Evolutionary conservation across 2,113 vertebrate genomes (phyloP), one percentile per base, ranked within the genome.

Genomic region (Gallinago paraguaiae): DNA sequence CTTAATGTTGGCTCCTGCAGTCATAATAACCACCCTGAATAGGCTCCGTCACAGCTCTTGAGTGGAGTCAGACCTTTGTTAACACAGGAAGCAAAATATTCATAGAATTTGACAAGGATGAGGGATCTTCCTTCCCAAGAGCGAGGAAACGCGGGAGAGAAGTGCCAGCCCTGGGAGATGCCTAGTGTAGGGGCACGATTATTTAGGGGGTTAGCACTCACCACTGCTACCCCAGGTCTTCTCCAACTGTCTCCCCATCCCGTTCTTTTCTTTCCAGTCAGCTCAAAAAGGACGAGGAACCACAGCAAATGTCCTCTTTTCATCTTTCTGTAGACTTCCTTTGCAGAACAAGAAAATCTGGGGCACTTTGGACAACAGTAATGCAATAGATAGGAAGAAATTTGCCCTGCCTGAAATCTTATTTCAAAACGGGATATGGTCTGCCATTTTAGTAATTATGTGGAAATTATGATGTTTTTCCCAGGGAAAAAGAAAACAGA

Each of bases 141-240:
- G 25, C 22, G 77, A 77, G 46, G 31, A 75, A 82, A 50, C 1
- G 6, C 30, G 23, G 30, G 30, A 61, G 22, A 37, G 12, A 24
- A 85, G 16, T 35, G 27, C 46, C 59, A 88, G 22, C 18, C 18
- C 50, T 65, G 63, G 45, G 41, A 78, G n/a, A 61, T 46, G 23
- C n/a, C 35, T 30, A 6, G 7, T 0, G 3, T 0, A 54, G 31
- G 10, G 33, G 6, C 35, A 46, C 37, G 41, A 2, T 33, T 85
- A 22, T 88, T 80, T 48, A 50, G 50, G 70, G 75, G 27, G 8
- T 45, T 33, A 14, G 37, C 39, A 10, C 5, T 54, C 39, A 11
- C 28, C 33, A 12, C 27, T 70, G 51, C 10, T 37, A 39, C 39
- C 33, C 1, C 8, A 24, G 20, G 13, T 56, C 20, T 60, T 51